Evolutionary conservation across 2,888 invertebrate species (phyloP).

Genomic region (Drosophila fungiperda): DNA sequence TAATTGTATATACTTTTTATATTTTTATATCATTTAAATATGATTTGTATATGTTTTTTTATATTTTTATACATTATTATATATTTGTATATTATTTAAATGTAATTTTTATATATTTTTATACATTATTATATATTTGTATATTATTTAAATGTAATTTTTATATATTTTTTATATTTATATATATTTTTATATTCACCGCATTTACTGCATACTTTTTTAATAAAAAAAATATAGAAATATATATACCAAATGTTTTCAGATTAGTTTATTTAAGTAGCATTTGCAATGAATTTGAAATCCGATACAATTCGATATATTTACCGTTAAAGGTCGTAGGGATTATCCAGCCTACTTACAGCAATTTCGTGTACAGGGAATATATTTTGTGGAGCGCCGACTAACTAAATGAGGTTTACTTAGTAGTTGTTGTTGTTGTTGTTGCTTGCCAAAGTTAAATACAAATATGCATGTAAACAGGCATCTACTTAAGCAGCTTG

Average conservation of each 20-base stretch:
- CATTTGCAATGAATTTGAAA: not conserved
- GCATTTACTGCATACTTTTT: not conserved
- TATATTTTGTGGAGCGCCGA: slow-evolving; percentile 18
- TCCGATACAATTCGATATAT: not conserved
- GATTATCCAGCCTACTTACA: not conserved
- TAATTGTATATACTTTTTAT: too few species aligned
- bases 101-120: too few species aligned
- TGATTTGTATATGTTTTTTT: too few species aligned
- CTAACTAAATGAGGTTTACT: slow-evolving; percentile 48
- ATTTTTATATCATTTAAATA: too few species aligned
- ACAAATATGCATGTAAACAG: slow-evolving; percentile 80
- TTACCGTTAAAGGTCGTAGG: not conserved
- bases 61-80: too few species aligned
- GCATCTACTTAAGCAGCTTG: slow-evolving; percentile 72
- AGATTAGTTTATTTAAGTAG: not conserved
- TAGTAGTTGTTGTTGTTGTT: slow-evolving; percentile 20
- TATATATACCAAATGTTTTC: not conserved
- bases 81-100: too few species aligned
- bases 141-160: too few species aligned
- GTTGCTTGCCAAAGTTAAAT: slow-evolving; percentile 65
- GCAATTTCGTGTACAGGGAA: slow-evolving; percentile 25
- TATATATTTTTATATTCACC: too few species aligned
- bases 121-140: too few species aligned
- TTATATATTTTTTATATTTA: too few species aligned
- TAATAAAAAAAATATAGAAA: not conserved